phyloP scores from a whole-genome alignment of 2,113 vertebrate genomes.

The Bubo scandiacus region DNA sequence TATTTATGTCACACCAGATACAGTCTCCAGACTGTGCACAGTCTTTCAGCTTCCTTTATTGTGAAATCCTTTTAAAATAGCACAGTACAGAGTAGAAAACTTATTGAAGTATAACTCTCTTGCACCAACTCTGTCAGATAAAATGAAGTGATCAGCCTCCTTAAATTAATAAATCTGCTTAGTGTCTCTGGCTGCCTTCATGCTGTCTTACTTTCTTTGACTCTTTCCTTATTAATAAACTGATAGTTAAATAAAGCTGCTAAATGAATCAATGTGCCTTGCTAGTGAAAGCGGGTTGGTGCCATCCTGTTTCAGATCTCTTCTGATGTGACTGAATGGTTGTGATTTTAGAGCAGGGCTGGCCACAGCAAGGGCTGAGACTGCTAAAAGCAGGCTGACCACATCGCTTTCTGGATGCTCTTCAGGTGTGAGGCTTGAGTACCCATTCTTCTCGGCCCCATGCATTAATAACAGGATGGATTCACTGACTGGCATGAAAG shows the following conservation, averaged over 20 bases:
- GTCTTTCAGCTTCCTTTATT: constrained; percentile 55
- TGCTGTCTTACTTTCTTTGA: background rate
- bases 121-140: constrained; percentile 13
- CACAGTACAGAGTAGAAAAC: constrained; percentile 8
- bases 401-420: background rate
- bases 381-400: background rate
- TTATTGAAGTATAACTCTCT: constrained; percentile 39
- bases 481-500: constrained; percentile 47
- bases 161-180: constrained; percentile 4
- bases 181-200: background rate
- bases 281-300: background rate
- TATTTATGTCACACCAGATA: constrained; percentile 53
- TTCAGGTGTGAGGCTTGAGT: constrained; percentile 49
- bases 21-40: constrained; percentile 11
- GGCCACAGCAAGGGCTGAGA: background rate
- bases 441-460: background rate
- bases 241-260: background rate
- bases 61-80: constrained; percentile 48
- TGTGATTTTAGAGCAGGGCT: background rate
- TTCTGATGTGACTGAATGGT: background rate
- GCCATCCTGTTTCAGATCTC: background rate
- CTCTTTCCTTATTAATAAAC: background rate
- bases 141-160: background rate
- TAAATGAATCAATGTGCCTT: background rate
- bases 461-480: constrained; percentile 49